Conservation (phyloP, 1,140 invertebrate genomes). For the Patella vulgata region DNA sequence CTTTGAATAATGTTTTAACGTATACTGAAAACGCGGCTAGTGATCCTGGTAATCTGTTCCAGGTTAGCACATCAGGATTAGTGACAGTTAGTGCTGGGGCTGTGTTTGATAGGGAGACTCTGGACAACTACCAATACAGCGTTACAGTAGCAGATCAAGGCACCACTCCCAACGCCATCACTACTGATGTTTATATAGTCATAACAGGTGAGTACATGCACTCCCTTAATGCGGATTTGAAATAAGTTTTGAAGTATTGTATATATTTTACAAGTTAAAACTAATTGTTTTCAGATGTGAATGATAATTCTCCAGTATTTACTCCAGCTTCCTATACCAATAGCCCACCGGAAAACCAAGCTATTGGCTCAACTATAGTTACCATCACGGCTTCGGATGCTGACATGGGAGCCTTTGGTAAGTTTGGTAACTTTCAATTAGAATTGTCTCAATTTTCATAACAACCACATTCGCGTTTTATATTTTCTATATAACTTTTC, state of each 20-base stretch:
- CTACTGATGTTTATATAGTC: slow-evolving; percentile 26
- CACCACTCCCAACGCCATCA: slow-evolving; percentile 18
- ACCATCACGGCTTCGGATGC: slow-evolving; percentile 85
- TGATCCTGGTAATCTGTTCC: slow-evolving; percentile 11
- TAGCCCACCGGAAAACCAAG: slow-evolving; percentile 38
- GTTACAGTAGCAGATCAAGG: slow-evolving; percentile 36
- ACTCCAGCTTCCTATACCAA: slow-evolving; percentile 25
- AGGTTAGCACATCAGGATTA: slow-evolving; percentile 15
- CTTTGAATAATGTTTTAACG: slow-evolving; percentile 31
- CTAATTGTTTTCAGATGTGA: no score
- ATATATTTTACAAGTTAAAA: no score
- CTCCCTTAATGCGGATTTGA: no score
- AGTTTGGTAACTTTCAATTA: slow-evolving; percentile 11
- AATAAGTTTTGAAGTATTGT: no score
- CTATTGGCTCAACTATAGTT: slow-evolving; percentile 80
- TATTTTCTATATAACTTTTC: no score
- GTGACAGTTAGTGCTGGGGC: slow-evolving; percentile 28
- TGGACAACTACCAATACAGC: slow-evolving; percentile 23
- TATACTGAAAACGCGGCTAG: slow-evolving; percentile 17
- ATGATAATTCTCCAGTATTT: slow-evolving; percentile 92
- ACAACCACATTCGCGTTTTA: no score
- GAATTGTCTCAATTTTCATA: no score
- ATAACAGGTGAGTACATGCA: slow-evolving; percentile 30
- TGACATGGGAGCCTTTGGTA: slow-evolving; percentile 69
- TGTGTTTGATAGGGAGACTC: slow-evolving; percentile 39